A percentile compares a stretch with the other conserved stretches of the same genome.
phyloP scores from a whole-genome alignment of 2,797 vertebrate species.

The Chromobotia macracanthus region DNA sequence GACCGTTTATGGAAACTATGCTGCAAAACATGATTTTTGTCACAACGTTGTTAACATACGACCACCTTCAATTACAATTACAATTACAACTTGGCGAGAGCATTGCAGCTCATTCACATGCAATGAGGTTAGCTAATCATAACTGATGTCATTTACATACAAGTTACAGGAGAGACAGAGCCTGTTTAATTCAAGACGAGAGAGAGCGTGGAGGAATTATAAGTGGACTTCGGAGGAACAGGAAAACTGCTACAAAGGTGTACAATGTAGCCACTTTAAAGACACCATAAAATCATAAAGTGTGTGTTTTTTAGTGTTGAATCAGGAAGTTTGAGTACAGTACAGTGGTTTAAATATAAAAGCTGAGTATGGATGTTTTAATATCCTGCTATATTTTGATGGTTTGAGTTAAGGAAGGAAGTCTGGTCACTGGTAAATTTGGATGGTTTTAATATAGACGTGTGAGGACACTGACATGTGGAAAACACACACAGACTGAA shows the following conservation, averaged over 20 bases:
- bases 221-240: not conserved
- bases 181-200: not conserved
- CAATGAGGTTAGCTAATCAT: conserved; percentile 1
- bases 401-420: too few relatives aligned
- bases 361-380: too few relatives aligned
- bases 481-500: too few relatives aligned
- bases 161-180: not conserved
- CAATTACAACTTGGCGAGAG: not conserved
- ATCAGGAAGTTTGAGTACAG: too few relatives aligned
- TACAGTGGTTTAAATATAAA: too few relatives aligned
- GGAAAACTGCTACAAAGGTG: not conserved
- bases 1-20: not conserved
- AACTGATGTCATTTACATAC: conserved; percentile 9
- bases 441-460: too few relatives aligned
- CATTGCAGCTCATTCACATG: not conserved
- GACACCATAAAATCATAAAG: not conserved
- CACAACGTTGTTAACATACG: not conserved
- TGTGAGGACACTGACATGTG: not conserved
- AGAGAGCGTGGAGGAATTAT: not conserved
- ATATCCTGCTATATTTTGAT: too few relatives aligned
- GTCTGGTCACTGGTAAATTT: too few relatives aligned
- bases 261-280: not conserved
- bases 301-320: too few relatives aligned
- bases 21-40: conserved; percentile 2
- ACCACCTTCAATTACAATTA: conserved; percentile 9